phyloP scores from a whole-genome alignment of 2,113 vertebrate genomes.

The Pteropus alecto region DNA sequence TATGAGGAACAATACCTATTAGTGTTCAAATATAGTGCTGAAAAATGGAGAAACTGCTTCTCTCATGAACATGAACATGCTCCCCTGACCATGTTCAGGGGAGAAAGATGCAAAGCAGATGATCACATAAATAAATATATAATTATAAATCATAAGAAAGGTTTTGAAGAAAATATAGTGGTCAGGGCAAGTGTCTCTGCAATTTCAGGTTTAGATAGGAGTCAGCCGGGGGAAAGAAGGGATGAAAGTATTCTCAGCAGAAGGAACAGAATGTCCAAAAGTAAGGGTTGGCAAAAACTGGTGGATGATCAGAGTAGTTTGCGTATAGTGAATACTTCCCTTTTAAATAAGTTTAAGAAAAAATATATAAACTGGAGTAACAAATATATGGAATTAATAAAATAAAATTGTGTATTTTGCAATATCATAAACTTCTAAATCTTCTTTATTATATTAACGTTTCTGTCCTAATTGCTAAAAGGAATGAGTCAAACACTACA shows the following conservation, averaged over 20 bases:
- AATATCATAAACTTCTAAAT: conserved; percentile 6
- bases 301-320: not conserved
- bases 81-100: not conserved
- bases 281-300: not conserved
- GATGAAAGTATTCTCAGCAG: not conserved
- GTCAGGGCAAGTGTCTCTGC: not conserved
- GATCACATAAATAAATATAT: not conserved
- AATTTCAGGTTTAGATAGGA: not conserved
- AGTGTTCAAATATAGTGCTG: not conserved
- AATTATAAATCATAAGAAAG: not conserved
- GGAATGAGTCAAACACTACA: not conserved
- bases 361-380: not conserved
- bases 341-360: conserved; percentile 12
- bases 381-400: not conserved
- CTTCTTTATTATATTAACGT: not conserved
- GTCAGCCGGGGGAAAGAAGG: not conserved
- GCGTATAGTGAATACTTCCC: not conserved
- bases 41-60: conserved; percentile 6
- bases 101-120: not conserved
- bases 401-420: not conserved
- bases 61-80: not conserved
- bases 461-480: conserved; percentile 1
- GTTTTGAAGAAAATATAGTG: conserved; percentile 12
- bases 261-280: not conserved
- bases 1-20: not conserved